A percentile compares a stretch with the other conserved stretches of the same genome.
These are phyloP conservation scores for Poeciliopsis infans DNA, from an alignment of 2,797 vertebrate species.

Conservation along the genomic window DNA sequence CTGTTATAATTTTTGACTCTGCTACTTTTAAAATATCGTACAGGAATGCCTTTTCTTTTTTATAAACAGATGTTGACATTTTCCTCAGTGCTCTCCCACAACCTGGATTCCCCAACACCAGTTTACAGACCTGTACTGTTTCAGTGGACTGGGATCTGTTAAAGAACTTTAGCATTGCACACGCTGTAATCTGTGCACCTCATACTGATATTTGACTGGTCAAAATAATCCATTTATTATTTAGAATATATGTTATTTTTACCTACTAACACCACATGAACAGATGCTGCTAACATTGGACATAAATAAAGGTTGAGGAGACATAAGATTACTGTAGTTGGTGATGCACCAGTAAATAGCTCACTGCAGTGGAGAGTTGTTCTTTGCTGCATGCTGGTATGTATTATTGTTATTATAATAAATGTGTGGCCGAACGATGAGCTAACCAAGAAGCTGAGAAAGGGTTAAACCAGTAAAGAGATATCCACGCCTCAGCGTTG, in stretches of 20 bases:
- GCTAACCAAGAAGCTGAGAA: constrained; percentile 38
- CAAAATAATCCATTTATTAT: background rate
- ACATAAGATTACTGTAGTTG: background rate
- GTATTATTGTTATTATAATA: constrained; percentile 3
- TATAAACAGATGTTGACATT: background rate
- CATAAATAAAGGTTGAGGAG: background rate
- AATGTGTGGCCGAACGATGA: background rate
- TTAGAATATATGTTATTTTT: background rate
- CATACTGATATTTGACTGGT: background rate
- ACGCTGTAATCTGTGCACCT: no score
- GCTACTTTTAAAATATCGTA: background rate
- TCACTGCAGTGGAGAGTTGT: background rate
- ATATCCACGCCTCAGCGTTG: constrained; percentile 80
- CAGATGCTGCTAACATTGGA: background rate
- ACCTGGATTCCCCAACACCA: background rate
- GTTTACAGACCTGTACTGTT: background rate
- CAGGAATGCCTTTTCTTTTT: background rate
- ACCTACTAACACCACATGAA: background rate
- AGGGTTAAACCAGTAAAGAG: constrained; percentile 78
- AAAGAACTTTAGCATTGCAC: background rate
- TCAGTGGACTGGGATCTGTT: background rate
- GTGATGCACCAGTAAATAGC: constrained; percentile 11
- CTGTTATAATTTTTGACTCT: background rate
- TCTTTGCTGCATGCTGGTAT: background rate
- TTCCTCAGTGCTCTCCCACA: background rate